phyloP scores from a whole-genome alignment of 2,888 invertebrate genomes.

The Drosophila neotestacea region DNA sequence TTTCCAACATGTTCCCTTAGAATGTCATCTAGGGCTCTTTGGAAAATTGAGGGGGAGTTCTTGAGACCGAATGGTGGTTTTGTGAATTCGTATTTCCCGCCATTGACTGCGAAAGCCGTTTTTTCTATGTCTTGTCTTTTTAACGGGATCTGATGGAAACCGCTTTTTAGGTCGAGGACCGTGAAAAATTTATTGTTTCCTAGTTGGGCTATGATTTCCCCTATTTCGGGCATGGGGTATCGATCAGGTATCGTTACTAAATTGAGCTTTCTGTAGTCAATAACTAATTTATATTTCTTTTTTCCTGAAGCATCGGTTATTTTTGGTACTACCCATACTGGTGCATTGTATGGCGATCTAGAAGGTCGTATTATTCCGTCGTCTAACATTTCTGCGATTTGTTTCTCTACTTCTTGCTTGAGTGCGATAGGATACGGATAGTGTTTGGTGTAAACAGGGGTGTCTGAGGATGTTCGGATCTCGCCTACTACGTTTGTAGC shows the following conservation, averaged over 20 bases:
- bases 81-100: not conserved
- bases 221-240: too few species aligned
- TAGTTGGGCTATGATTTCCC: too few species aligned
- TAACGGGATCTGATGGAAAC: too few species aligned
- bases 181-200: too few species aligned
- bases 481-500: not conserved
- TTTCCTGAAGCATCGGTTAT: not conserved
- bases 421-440: constrained; percentile 1
- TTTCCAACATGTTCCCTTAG: too few species aligned
- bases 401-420: not conserved
- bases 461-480: not conserved
- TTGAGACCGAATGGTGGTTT: not conserved
- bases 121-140: not conserved
- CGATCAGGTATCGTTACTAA: too few species aligned
- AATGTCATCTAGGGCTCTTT: too few species aligned
- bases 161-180: too few species aligned
- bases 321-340: not conserved
- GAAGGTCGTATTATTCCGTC: constrained; percentile 1
- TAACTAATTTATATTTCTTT: constrained; percentile 3
- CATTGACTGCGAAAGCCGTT: not conserved
- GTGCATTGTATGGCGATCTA: constrained; percentile 6
- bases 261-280: constrained; percentile 2
- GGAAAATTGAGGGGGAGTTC: too few species aligned
- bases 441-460: not conserved
- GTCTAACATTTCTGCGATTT: not conserved